phyloP scores from a whole-genome alignment of 2,797 vertebrate genomes.

The Glossophaga mutica region DNA sequence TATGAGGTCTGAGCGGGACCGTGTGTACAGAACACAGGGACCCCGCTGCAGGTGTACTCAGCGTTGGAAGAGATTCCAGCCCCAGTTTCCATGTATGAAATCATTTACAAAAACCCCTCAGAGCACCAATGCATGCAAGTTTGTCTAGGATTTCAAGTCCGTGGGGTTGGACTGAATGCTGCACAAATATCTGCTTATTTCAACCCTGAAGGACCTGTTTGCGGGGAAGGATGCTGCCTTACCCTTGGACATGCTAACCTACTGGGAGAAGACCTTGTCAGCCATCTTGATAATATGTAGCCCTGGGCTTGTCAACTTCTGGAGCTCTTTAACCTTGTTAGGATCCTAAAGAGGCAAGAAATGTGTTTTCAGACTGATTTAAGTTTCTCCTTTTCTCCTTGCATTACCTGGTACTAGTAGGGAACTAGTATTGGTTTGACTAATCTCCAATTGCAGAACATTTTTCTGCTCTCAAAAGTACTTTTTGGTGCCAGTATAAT shows the following conservation, averaged over 20 bases:
- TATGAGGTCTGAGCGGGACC: background rate
- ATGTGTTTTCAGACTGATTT: conserved; percentile 91
- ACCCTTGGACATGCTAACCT: conserved; percentile 90
- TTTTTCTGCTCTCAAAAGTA: background rate
- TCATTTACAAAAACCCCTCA: conserved; percentile 84
- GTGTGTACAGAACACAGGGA: rapidly evolving
- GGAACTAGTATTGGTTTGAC: conserved; percentile 88
- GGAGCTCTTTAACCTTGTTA: conserved; percentile 92
- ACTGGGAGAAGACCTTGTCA: conserved; percentile 84
- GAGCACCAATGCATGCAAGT: conserved; percentile 90
- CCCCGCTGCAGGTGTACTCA: background rate
- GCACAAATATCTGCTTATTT: conserved; percentile 89
- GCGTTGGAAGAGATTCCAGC: conserved; percentile 63
- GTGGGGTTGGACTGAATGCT: conserved; percentile 77
- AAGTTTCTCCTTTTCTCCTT: conserved; percentile 94
- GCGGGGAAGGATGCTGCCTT: conserved; percentile 94
- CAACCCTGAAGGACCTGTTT: conserved; percentile 87
- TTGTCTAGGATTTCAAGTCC: conserved; percentile 85
- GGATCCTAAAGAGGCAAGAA: conserved; percentile 87
- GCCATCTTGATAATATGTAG: conserved; percentile 88
- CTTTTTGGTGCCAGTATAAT: background rate
- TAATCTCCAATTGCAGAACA: background rate
- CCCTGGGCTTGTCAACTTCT: conserved; percentile 91
- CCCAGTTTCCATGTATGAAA: conserved; percentile 75
- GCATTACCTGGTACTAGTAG: conserved; percentile 92